Base-by-base conservation (phyloP, 2,113 vertebrate species). In the Trinectes maculatus region DNA sequence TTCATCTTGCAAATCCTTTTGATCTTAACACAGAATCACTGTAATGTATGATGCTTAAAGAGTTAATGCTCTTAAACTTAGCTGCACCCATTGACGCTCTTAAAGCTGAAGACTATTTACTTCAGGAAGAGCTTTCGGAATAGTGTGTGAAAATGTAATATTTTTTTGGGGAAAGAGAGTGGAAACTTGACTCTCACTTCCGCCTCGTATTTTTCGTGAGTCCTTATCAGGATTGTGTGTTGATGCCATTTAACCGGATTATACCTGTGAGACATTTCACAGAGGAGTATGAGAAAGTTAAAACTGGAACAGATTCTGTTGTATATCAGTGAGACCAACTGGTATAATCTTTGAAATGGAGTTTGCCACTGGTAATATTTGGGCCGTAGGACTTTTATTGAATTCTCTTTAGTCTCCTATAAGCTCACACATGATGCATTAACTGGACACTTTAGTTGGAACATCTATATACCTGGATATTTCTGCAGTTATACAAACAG, bases 251-350 rank as follows among this genome's bases (percentile, higher is more conserved):
- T 22, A 63, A 19, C 15, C n/a, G 43, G 51, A 56, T 62, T 40
- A 18, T 29, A 60, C 33, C 42, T 62, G 29, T 3, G 19, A 63
- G 21, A 21, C 6, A 8, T 40, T 47, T 29, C 33, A 48, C 39
- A 28, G 43, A 42, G 34, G 19, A 40, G 31, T 18, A 39, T 62
- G 46, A 48, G 33, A 54, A 54, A 62, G 31, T 63, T 2, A 71
- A n/a, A 46, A 47, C 18, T 18, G 21, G 22, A 15, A 26, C 19
- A 25, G 37, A 44, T 10, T 16, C n/a, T 6, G 6, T 15, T 13
- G 6, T 8, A 18, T 31, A 31, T 28, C 40, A 11, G 9, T 15
- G 3, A 46, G 3, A 24, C 1, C 0, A 1, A 49, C 16, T 29
- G n/a, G n/a, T n/a, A n/a, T n/a, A n/a, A n/a, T n/a, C n/a, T n/a